A percentile compares a stretch with the other conserved stretches of the same genome.
These are phyloP conservation scores for Cylas formicarius DNA, from an alignment of 1,140 invertebrate species.

Conservation along the genomic window DNA sequence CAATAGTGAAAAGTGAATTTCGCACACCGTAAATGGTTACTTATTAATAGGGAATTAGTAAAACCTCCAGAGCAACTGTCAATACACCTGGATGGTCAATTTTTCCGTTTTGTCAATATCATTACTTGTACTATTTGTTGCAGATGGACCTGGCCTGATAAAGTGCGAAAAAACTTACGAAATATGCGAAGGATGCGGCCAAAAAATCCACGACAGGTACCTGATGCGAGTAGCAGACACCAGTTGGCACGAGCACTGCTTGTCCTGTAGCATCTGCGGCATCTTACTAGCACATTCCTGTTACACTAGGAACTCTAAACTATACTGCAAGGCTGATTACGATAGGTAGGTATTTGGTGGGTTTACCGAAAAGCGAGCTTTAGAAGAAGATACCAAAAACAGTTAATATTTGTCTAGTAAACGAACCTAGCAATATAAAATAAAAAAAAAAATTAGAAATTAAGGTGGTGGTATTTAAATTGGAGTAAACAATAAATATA, in stretches of 20 bases:
- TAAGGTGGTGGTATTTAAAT: too few relatives aligned
- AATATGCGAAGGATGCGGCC: slow-evolving; percentile 86
- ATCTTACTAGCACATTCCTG: slow-evolving; percentile 78
- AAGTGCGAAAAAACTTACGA: slow-evolving; percentile 61
- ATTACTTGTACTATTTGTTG: slow-evolving; percentile 32
- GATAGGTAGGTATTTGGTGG: slow-evolving; percentile 61
- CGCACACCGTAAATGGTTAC: too few relatives aligned
- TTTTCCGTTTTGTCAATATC: too few relatives aligned
- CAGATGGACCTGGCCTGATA: slow-evolving; percentile 45
- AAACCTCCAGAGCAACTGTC: too few relatives aligned
- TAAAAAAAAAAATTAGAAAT: too few relatives aligned
- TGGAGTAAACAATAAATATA: too few relatives aligned
- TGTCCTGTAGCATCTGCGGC: slow-evolving; percentile 86
- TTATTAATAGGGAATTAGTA: too few relatives aligned
- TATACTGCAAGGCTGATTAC: slow-evolving; percentile 94
- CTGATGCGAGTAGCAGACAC: slow-evolving; percentile 85
- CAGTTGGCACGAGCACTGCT: slow-evolving; percentile 90
- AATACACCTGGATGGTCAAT: too few relatives aligned
- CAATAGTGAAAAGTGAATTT: too few relatives aligned
- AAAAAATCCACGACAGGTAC: slow-evolving; percentile 87
- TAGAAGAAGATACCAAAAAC: slow-evolving; percentile 1
- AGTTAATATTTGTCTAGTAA: too few relatives aligned
- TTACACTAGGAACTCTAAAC: slow-evolving; percentile 82
- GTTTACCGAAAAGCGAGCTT: background rate
- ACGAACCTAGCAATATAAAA: too few relatives aligned